Base-by-base conservation (phyloP, 1,140 invertebrate genomes). In the Sycobia sp. region DNA sequence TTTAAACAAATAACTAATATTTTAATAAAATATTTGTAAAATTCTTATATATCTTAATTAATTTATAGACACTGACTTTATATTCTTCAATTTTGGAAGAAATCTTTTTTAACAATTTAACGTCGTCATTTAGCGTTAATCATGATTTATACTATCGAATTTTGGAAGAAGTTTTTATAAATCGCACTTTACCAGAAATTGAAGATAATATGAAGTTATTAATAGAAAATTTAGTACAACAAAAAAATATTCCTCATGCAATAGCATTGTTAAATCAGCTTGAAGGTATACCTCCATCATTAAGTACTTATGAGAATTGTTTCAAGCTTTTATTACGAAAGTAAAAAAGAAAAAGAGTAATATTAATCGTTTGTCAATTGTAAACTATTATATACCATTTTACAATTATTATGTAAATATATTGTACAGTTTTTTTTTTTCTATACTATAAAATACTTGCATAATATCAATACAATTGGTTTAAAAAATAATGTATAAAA, bases 31-130 rank as follows among this genome's bases (percentile, higher is more conserved):
- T 57, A 55, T 49, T 20, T 32, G 20, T 49, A 32, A 62, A 36
- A 60, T 61, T 46, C 25, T 41, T 23, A 32, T 20, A 7, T 20
- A 8, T 50, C 49, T 39, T 56, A 36, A 44, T 32, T 68, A 22
- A 38, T 23, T 18, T 65, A 29, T 41, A 78, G 78, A 58, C 64
- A 27, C 20, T 71, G 4, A 67, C 62, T n/a, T 67, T 79, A 16
- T 54, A 73, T 29, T 34, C 72, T 49, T 65, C 68, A 23, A 71
- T 80, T 34, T 56, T 82, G 36, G 75, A 80, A 67, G 75, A 79
- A 69, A 54, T 81, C 3, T 81, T 81, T 47, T 73, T 77, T 47
- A 76, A 74, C 67, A 73, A 81, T 63, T 68, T 82, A 27, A 80
- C 78, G 7, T 46, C 67, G 16, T 73, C 51, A 14, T 82, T 82